Evolutionary conservation across 2,113 vertebrate species (phyloP).

Genomic region (Tringa solitaria): DNA sequence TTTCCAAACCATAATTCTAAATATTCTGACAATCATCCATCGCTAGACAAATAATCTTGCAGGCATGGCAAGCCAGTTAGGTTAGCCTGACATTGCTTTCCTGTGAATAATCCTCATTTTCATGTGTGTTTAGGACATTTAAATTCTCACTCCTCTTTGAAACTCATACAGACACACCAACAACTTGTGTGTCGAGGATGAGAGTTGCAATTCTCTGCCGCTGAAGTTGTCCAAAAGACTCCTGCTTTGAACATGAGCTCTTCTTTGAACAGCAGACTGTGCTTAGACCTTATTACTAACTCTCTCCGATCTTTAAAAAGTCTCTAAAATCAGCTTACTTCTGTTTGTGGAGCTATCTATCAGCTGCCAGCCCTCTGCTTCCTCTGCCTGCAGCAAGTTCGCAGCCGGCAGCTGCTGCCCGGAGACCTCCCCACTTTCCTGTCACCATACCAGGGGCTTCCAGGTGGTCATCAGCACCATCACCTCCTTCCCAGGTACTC

Average conservation of each 20-base stretch:
- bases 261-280: neutral
- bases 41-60: neutral
- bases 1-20: neutral
- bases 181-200: neutral
- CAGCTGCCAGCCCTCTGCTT: neutral
- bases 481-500: neutral
- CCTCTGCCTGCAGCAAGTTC: neutral
- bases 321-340: neutral
- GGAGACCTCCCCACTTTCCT: neutral
- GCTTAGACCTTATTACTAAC: neutral
- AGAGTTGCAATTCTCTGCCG: neutral
- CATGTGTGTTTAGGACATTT: neutral
- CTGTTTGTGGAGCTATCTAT: neutral
- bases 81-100: neutral
- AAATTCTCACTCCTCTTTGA: neutral
- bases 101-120: neutral
- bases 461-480: neutral
- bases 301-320: neutral
- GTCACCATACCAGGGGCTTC: neutral
- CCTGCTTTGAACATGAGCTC: neutral
- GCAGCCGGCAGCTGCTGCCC: neutral
- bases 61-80: neutral
- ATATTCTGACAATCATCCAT: neutral
- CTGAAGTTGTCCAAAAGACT: neutral
- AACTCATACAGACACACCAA: neutral